Evolutionary conservation across 2,888 invertebrate genomes (phyloP).

Genomic region (Calameuta idolon): DNA sequence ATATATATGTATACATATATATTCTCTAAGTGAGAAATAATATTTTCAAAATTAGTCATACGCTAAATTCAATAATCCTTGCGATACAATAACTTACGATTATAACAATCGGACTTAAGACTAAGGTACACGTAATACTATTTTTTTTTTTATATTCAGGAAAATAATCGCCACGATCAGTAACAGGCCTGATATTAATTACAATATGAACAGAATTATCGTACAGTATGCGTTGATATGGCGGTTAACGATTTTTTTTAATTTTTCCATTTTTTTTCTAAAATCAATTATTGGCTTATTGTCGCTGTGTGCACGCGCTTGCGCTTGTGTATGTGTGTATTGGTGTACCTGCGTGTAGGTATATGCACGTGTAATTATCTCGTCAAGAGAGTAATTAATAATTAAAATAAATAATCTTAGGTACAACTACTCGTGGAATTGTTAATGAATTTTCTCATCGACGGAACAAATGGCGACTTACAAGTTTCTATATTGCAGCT

Average conservation of each 20-base stretch:
- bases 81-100: neutral
- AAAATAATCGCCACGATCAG: neutral
- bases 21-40: too few relatives aligned
- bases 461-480: neutral
- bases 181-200: neutral
- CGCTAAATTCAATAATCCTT: neutral
- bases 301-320: neutral
- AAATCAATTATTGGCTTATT: neutral
- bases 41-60: too few relatives aligned
- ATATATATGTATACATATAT: too few relatives aligned
- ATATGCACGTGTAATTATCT: constrained; percentile 15
- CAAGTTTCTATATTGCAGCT: too few relatives aligned
- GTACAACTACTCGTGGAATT: constrained; percentile 15
- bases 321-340: too few relatives aligned
- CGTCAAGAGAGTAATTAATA: constrained; percentile 18
- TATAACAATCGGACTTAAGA: neutral
- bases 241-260: neutral
- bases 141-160: neutral
- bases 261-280: neutral
- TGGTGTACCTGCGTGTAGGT: neutral
- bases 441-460: neutral
- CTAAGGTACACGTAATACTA: neutral
- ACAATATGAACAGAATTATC: constrained; percentile 3
- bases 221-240: neutral
- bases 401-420: constrained; percentile 27